These are phyloP conservation scores for Temnothorax unifasciatus DNA, from an alignment of 2,888 invertebrate species.

Conservation along the genomic window DNA sequence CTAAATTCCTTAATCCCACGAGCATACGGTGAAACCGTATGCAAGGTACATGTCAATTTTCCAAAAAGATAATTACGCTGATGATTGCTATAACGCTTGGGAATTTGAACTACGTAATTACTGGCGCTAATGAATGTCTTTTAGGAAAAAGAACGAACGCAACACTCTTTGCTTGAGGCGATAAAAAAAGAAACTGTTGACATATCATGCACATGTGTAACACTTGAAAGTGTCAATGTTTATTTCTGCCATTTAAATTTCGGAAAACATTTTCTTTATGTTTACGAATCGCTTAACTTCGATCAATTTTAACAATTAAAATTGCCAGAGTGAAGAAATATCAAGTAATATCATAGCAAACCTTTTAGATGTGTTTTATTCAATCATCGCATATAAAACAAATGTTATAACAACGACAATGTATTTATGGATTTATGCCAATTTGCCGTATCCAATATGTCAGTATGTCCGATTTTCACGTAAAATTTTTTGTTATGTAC, in stretches of 20 bases:
- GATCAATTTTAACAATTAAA: background rate
- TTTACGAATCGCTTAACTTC: background rate
- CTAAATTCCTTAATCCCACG: background rate
- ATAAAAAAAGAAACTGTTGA: background rate
- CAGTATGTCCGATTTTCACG: background rate
- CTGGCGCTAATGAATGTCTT: background rate
- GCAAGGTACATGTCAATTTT: too few relatives aligned
- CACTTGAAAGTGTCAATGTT: background rate
- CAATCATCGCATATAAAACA: background rate
- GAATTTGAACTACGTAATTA: conserved; percentile 4
- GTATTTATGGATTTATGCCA: background rate
- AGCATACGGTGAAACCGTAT: background rate
- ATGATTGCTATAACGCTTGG: background rate
- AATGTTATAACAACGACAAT: background rate
- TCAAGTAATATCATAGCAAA: background rate
- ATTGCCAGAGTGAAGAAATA: background rate
- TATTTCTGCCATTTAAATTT: background rate
- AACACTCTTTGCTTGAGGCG: background rate
- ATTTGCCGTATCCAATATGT: background rate
- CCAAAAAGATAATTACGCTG: background rate
- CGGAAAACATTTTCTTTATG: background rate
- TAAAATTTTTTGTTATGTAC: background rate
- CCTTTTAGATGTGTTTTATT: background rate
- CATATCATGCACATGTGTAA: background rate
- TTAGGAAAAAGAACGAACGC: background rate